Evolutionary conservation across 2,888 invertebrate genomes (phyloP), one percentile per base, ranked within the genome.

Genomic region (Thera obeliscata): DNA sequence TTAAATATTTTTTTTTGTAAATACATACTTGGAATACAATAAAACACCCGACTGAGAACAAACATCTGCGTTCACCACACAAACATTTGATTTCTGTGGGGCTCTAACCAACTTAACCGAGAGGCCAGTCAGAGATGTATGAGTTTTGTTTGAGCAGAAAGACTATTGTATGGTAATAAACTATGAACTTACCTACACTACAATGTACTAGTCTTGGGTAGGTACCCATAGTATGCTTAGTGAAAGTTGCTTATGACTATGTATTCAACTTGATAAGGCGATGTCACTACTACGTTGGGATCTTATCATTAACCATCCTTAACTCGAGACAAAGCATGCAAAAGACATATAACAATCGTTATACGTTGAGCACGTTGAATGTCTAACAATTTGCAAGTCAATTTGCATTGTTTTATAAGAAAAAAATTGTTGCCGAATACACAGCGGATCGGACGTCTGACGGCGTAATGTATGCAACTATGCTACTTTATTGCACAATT

Each of bases 161-260:
- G 41, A 7, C 41, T 22, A 22, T 22, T 22, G 22, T 22, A 22
- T 22, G 22, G 41, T 41, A 41, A 41, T 41, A 48, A 11, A n/a
- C 1, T 49, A 49, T 49, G 11, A 4, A 49, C 0, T n/a, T 5
- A 3, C 2, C n/a, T 22, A 50, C 49, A 38, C 41, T 7, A 7
- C 41, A 41, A 41, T 41, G 5, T 41, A 41, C 22, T 22, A 22
- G 22, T 41, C 41, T 41, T 7, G 6, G 38, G 6, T 5, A 38
- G 38, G 6, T 41, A 7, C 22, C 22, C 22, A 56, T 50, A 60
- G 62, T 56, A 56, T 52, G 52, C 33, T 49, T 62, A 64, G 67
- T 38, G 64, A 69, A 63, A 70, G 70, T 72, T 61, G 50, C 66
- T 62, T 70, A 68, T 66, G 60, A 68, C 6, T 38, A 38, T 38